Base-by-base conservation (phyloP, 2,113 vertebrate genomes). In the Syrrhaptes paradoxus region DNA sequence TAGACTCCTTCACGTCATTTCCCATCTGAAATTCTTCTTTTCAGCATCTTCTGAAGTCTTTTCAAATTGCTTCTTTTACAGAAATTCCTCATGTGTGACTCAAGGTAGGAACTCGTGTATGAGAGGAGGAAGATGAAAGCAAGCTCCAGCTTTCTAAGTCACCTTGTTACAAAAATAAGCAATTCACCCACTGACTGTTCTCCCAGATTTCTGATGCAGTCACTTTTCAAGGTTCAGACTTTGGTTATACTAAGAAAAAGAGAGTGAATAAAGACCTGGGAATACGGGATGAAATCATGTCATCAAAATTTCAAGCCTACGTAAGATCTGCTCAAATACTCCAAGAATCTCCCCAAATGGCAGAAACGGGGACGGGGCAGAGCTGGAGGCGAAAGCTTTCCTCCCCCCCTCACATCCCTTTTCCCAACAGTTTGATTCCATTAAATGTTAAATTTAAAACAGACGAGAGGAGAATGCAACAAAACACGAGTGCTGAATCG, bases 361-460 rank as follows among this genome's bases (percentile, higher is more conserved):
- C 74, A 91, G 24, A 25, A 82, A 58, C n/a, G 0, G 0, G 41
- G 46, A 43, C 1, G 1, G 54, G 45, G 58, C 2, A 73, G 36
- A 52, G 74, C 71, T 73, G 54, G 63, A 75, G 65, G 66, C 31
- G 26, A 89, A 73, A 78, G 51, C 1, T 3, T 17, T 79, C 67
- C 54, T 90, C 59, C 7, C 24, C 54, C 13, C 25, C 19, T 67
- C 6, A 7, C 26, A 61, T 63, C 66, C 63, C 63, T 61, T 31
- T 59, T 55, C 52, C 57, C 16, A 26, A 48, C 62, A 82, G 66
- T 89, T 84, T 94, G 79, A 41, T 75, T 91, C 80, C 81, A 91
- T 87, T 83, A 73, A 54, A 93, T 62, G 54, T 54, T 66, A 90
- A 83, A 95, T 85, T 72, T 61, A 31, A 77, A 93, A 31, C 95